Conservation (phyloP, 1,140 invertebrate genomes). For the Camponotus pennsylvanicus region DNA sequence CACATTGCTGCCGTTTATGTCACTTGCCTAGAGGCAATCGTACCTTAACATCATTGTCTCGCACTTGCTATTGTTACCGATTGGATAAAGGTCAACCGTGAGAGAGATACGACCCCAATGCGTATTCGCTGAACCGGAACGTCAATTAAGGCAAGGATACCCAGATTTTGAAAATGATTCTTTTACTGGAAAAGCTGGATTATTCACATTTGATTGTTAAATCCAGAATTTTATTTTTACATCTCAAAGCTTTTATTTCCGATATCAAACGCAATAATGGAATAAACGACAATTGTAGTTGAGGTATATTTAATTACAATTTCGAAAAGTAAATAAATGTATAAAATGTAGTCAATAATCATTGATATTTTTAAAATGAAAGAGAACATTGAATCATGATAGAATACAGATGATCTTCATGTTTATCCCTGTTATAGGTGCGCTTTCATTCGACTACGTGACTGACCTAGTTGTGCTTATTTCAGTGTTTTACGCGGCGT, state of each 20-base stretch:
- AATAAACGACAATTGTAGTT: background rate
- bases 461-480: constrained; percentile 30
- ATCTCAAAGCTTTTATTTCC: background rate
- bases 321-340: background rate
- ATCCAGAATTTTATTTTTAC: background rate
- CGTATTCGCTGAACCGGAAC: constrained; percentile 33
- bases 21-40: constrained; percentile 39
- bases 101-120: constrained; percentile 8
- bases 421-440: background rate
- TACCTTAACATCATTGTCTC: constrained; percentile 50
- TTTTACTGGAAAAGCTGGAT: background rate
- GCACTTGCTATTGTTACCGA: constrained; percentile 42
- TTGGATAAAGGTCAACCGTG: constrained; percentile 49
- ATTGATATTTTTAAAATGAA: background rate
- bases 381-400: background rate
- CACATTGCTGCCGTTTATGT: constrained; percentile 57
- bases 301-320: background rate
- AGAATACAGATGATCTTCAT: background rate
- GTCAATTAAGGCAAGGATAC: background rate
- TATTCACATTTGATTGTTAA: background rate
- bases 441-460: background rate
- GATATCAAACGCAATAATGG: background rate
- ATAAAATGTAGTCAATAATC: background rate
- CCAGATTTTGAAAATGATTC: constrained; percentile 36
- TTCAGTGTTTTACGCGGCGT: constrained; percentile 14